Evolutionary conservation across 2,797 vertebrate genomes (phyloP), one percentile per base, ranked within the genome.

Genomic region (Pachyuromys duprasi): DNA sequence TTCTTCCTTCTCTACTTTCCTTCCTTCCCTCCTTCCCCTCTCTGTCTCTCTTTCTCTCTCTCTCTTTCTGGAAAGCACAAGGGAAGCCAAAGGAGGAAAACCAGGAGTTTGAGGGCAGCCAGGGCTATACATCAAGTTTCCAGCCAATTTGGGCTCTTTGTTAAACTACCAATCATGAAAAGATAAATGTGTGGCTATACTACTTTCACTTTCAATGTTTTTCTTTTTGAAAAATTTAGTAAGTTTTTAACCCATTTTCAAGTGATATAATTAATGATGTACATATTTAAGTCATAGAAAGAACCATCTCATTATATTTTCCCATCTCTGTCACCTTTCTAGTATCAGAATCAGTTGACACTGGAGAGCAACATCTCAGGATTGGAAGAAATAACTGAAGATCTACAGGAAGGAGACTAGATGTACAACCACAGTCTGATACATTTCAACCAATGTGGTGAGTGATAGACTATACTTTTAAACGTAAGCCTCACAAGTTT

Each of bases 271-370:
- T 36, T 92, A 93, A 53, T 76, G 36, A 90, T 22, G 33, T 42
- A 82, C 17, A 75, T n/a, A 75, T 63, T 86, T 87, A 91, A 83
- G 83, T 78, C 53, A 96, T 75, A 91, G 83, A 91, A 96, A 26
- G 36, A 93, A 62, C 5, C 22, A 92, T 24, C 5, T 65, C 24
- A 80, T 65, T 88, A 4, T 75, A 79, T 60, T 92, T 81, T 83
- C 31, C 69, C 67, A n/a, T 89, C 95, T 96, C 42, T 92, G n/a
- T 89, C 24, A 83, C 36, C 74, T 93, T 93, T 95, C 42, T 95
- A 57, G 87, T 39, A 49, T 91, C 62, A 93, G 87, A 79, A 89
- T 69, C 55, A 94, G n/a, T 28, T 94, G 80, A 80, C 39, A 31
- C 31, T 84, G 95, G 93, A 53, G 18, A 53, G 18, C 33, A 91